Base-by-base conservation (phyloP, 2,113 vertebrate species). In the Tragulus kanchil region DNA sequence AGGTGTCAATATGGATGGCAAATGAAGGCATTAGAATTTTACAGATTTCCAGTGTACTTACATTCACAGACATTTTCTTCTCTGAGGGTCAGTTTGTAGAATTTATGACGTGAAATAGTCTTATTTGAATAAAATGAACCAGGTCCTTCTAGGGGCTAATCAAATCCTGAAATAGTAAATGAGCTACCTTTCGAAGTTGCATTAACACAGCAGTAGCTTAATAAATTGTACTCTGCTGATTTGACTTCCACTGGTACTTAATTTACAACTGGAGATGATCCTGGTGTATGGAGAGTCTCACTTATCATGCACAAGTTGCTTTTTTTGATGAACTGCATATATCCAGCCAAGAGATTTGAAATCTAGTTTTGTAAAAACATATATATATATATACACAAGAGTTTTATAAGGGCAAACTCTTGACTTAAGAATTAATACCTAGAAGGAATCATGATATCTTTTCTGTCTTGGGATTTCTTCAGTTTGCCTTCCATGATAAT, bases 141-240 rank as follows among this genome's bases (percentile, higher is more conserved):
- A 91, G 15, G 5, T 54, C n/a, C 25, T 97, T 58, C 13, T 90
- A 65, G 4, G 15, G 81, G 21, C 31, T 96, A 89, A 82, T 96
- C 8, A 94, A 96, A 89, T 90, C 75, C 45, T 1, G 8, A 56
- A 56, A 52, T 56, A 50, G 75, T 93, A 85, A 93, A 94, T 81
- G 84, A 96, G 81, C 42, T 87, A 94, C 67, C 86, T 97, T 92
- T 62, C 69, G 73, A 93, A 85, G 75, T 81, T 97, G 50, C 50
- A 89, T 94, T 95, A 97, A 89, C 84, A 93, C 42, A 92, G 89
- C 23, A 31, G 26, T 83, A 87, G 45, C 28, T 92, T 84, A 93
- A 97, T 95, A 95, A 95, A 94, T 95, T 95, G 61, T 65, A 73
- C 50, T 81, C 64, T 52, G 58, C 25, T 97, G 93, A 93, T 88